Base-by-base conservation (phyloP, 2,888 invertebrate species). In the Salticus scenicus region DNA sequence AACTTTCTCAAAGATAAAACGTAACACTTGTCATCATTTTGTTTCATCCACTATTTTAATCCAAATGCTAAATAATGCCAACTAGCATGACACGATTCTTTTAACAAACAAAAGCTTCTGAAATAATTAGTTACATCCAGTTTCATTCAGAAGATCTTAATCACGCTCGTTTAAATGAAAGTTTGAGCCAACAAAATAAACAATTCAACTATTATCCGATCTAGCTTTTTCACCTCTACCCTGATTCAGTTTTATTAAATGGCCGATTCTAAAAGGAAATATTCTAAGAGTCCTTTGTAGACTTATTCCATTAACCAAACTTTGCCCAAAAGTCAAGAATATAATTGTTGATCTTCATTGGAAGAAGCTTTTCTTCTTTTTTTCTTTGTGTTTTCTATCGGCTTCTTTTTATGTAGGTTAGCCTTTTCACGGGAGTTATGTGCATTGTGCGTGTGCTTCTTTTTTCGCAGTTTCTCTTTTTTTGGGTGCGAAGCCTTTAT, bases 401-500 rank as follows among this genome's bases (percentile, higher is more conserved):
- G 42, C 42, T 12, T 47, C 57, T 20, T 57, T 24, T 2, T 57
- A 57, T 57, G 57, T 57, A 57, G 57, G 57, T 57, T 57, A 57
- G 24, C 24, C 57, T 57, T 57, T 57, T 57, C 57, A 24, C 12
- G 4, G 4, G 57, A 17, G 24, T 57, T 57, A 24, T n/a, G 2
- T 24, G 20, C 24, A 24, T 24, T 47, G 47, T 47, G 47, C 17
- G 47, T 12, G 47, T 37, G 1, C 42, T 47, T 47, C 17, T 14
- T 37, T 37, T 47, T 37, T 37, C 10, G 10, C 37, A 37, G n/a
- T n/a, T 37, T 37, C 37, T 47, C 42, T 47, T 47, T 47, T 37
- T 47, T 47, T 47, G 42, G 42, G 42, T 47, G 42, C 42, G 42
- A 47, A 47, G 17, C 24, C 57, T 57, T 57, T 57, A 57, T 24